These are phyloP conservation scores for Zele albiditarsus DNA, from an alignment of 2,888 invertebrate genomes.

Conservation along the genomic window DNA sequence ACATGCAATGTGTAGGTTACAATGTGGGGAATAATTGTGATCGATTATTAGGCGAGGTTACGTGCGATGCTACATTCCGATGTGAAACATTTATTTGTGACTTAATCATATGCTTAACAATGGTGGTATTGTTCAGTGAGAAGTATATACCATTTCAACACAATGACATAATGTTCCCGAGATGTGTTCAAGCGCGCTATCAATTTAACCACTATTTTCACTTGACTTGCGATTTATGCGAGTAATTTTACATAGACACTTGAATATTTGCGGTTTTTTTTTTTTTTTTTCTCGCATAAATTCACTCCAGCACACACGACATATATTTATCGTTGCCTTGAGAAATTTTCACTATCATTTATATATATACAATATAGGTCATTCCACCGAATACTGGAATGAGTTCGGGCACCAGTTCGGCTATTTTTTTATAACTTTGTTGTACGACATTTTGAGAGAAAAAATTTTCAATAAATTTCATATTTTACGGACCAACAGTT, in stretches of 20 bases:
- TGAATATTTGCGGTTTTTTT: not conserved
- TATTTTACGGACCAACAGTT: too few relatives aligned
- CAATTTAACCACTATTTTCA: too few relatives aligned
- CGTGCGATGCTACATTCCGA: not conserved
- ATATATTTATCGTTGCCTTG: not conserved
- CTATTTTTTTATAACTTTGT: too few relatives aligned
- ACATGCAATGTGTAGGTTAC: not conserved
- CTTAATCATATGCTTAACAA: constrained; percentile 65
- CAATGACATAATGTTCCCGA: not conserved
- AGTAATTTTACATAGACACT: not conserved
- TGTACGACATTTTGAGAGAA: too few relatives aligned
- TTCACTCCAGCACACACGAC: not conserved
- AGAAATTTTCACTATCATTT: too few relatives aligned
- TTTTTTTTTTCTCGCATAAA: not conserved
- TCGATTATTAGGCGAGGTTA: constrained; percentile 3
- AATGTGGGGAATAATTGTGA: not conserved
- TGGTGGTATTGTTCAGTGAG: constrained; percentile 61
- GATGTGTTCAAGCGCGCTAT: too few relatives aligned
- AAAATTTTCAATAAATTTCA: too few relatives aligned
- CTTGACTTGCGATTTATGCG: constrained; percentile 2
- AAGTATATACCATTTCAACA: constrained; percentile 33
- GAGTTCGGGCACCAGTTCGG: too few relatives aligned
- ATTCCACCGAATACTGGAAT: too few relatives aligned
- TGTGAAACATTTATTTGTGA: constrained; percentile 62
- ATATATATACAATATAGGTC: too few relatives aligned